Percentiles rank a stretch among this genome's conserved stretches.
Conservation (phyloP, 2,888 invertebrate species). For the Aricia artaxerxes region DNA sequence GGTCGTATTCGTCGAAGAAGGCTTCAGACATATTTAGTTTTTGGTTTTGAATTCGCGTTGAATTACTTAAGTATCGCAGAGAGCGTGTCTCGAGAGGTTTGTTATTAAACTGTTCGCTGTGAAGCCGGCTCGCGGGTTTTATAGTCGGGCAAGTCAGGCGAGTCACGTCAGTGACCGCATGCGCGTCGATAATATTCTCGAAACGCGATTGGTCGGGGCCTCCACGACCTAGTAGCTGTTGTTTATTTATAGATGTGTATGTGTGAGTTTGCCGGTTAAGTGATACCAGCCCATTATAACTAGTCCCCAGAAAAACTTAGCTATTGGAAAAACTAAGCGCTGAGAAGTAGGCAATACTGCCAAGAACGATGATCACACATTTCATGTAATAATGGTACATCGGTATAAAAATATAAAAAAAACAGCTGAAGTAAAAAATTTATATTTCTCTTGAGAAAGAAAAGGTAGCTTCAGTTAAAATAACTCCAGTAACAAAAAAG, state of each 20-base stretch:
- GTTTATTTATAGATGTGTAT: conserved; percentile 59
- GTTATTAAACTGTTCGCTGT: conserved; percentile 58
- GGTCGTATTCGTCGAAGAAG: conserved; percentile 95
- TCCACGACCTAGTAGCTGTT: conserved; percentile 64
- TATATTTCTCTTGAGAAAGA: no score
- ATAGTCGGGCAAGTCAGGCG: conserved; percentile 50
- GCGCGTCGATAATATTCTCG: conserved; percentile 73
- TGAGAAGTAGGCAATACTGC: not conserved
- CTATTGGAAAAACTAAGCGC: not conserved
- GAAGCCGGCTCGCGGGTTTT: conserved; percentile 53
- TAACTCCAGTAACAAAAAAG: no score
- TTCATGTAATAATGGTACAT: not conserved
- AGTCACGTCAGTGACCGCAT: conserved; percentile 76
- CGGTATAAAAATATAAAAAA: no score
- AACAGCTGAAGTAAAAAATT: no score
- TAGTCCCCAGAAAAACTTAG: not conserved
- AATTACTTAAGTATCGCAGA: conserved; percentile 52
- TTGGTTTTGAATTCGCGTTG: conserved; percentile 48
- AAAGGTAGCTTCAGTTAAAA: no score
- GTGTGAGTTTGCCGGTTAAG: conserved; percentile 61
- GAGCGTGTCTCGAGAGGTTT: conserved; percentile 55
- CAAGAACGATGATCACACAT: not conserved
- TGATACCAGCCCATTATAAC: conserved; percentile 46
- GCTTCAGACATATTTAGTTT: conserved; percentile 87
- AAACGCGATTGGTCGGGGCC: conserved; percentile 64